Evolutionary conservation across 1,140 invertebrate species (phyloP), one percentile per base, ranked within the genome.

Genomic region (Papilio xuthus): DNA sequence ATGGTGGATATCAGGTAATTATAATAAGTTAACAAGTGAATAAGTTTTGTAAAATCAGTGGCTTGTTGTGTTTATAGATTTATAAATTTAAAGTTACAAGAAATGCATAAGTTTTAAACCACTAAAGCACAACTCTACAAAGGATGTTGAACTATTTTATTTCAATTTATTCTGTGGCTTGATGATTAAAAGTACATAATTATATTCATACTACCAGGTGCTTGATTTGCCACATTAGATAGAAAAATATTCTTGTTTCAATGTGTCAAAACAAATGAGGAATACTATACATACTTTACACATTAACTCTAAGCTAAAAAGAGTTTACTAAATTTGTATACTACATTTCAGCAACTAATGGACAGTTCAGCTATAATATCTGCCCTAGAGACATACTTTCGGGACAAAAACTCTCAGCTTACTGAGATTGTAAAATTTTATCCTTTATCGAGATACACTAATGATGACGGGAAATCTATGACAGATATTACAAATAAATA

Each of bases 351-450:
- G 94, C 97, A 98, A 94, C 92, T 99, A 78, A 97, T 98, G 86
- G 99, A 99, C 86, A 99, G 98, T 79, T 97, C 97, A 47, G 97
- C 99, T 91, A 99, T 99, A 67, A 96, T 99, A 86, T 99, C 98
- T 41, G 94, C 97, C 3, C 86, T 99, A 32, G 95, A 96, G 60
- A 97, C 98, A 4, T 97, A 96, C 85, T 88, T 99, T 2, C 84
- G 95, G 77, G 96, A 98, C 83, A 94, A 93, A 75, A 91, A 94
- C 13, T 89, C 95, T 50, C 95, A 93, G 67, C 88, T 99, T 12
- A 88, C 94, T 9, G 96, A 97, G n/a, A 92, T 99, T n/a, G 92
- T 96, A 0, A 95, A 96, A 70, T 98, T 95, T 94, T 99, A 99
- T 94, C 98, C 98, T 9, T 94, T 93, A 7, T 95, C 97, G 2